Percentiles rank a stretch among this genome's conserved stretches.
phyloP scores from a whole-genome alignment of 2,888 invertebrate species.

The Agrotis exclamationis region DNA sequence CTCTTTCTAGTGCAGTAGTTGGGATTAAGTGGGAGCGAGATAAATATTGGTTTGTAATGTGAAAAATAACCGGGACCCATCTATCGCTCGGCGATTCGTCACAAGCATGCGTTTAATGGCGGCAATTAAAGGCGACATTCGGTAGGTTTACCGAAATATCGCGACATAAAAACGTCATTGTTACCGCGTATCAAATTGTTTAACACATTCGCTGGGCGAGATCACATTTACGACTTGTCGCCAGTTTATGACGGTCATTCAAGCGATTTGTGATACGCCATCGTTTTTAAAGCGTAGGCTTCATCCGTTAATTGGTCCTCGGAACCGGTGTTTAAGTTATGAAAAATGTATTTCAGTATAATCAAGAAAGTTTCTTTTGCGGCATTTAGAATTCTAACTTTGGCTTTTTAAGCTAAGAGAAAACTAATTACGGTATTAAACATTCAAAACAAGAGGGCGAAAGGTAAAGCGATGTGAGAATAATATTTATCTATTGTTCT shows the following conservation, averaged over 20 bases:
- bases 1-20: constrained; percentile 70
- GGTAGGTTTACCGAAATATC: constrained; percentile 85
- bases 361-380: constrained; percentile 27
- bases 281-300: constrained; percentile 75
- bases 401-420: not conserved
- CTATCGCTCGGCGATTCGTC: constrained; percentile 85
- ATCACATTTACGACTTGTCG: constrained; percentile 83
- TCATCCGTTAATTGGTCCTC: constrained; percentile 67
- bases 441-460: not conserved
- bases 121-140: constrained; percentile 87
- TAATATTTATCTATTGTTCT: constrained; percentile 14
- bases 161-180: constrained; percentile 87
- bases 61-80: constrained; percentile 74
- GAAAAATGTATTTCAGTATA: constrained; percentile 6
- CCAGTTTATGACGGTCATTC: constrained; percentile 81
- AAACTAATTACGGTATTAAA: constrained; percentile 16
- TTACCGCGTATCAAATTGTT: constrained; percentile 88
- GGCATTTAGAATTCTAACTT: not conserved
- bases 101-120: constrained; percentile 86
- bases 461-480: not conserved
- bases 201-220: constrained; percentile 82
- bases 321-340: constrained; percentile 38
- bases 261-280: constrained; percentile 80
- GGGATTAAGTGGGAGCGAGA: constrained; percentile 68
- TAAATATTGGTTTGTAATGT: constrained; percentile 62